Conservation (phyloP, 1,140 invertebrate species). For the Magallana gigas region DNA sequence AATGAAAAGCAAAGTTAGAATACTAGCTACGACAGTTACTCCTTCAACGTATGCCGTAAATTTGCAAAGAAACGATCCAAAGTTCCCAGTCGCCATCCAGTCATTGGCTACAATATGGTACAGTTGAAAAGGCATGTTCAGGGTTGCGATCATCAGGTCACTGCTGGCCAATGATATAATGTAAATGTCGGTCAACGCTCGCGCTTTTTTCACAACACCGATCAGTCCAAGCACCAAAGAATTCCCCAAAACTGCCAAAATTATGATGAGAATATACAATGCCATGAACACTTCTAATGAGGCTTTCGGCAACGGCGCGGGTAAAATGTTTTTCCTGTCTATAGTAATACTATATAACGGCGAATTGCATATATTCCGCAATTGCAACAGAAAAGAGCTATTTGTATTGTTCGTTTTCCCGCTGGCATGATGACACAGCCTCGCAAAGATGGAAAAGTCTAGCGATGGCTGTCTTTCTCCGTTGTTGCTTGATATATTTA, state of each 20-base stretch:
- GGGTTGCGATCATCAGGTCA: slow-evolving; percentile 62
- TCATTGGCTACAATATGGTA: slow-evolving; percentile 65
- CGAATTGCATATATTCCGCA: background rate
- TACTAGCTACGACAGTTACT: slow-evolving; percentile 67
- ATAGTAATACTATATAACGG: slow-evolving; percentile 1
- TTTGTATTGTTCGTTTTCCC: background rate
- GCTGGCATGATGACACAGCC: background rate
- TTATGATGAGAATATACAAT: slow-evolving; percentile 62
- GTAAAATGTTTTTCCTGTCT: slow-evolving; percentile 43
- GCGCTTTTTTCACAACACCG: slow-evolving; percentile 54
- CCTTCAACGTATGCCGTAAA: slow-evolving; percentile 66
- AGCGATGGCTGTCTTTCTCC: background rate
- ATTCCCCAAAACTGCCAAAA: slow-evolving; percentile 66
- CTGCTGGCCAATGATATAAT: slow-evolving; percentile 70
- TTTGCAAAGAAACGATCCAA: slow-evolving; percentile 65
- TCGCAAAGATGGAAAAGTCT: slow-evolving; percentile 16
- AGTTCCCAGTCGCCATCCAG: slow-evolving; percentile 59
- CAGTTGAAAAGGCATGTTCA: slow-evolving; percentile 72
- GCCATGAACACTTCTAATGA: slow-evolving; percentile 56
- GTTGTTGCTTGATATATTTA: background rate
- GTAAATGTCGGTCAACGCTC: slow-evolving; percentile 74
- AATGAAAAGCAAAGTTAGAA: slow-evolving; percentile 67
- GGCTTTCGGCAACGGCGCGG: slow-evolving; percentile 57
- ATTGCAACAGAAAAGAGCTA: background rate
- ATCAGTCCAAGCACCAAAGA: slow-evolving; percentile 63